Conservation (phyloP, 2,113 vertebrate species). For the Ailuropoda melanoleuca region DNA sequence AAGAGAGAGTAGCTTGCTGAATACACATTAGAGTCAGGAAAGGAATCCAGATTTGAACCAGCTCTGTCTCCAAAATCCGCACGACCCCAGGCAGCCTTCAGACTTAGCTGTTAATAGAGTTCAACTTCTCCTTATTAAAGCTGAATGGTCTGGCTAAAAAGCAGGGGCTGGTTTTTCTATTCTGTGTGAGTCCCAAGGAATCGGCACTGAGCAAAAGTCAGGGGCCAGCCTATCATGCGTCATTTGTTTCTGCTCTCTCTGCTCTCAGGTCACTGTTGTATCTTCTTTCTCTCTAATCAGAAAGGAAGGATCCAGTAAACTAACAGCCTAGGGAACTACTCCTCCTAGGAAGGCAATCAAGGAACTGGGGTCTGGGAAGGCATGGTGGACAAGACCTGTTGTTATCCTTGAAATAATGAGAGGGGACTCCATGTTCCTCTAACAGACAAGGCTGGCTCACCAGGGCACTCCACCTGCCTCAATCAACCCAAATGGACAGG, state of each 20-base stretch:
- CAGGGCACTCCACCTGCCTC: too few species aligned
- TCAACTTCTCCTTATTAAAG: neutral
- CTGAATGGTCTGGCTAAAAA: neutral
- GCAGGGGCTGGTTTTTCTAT: neutral
- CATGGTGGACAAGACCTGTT: neutral
- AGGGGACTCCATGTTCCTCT: neutral
- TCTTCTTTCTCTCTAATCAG: neutral
- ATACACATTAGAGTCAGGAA: neutral
- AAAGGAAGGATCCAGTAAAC: neutral
- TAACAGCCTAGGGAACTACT: neutral
- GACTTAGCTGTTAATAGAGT: neutral
- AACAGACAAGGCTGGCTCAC: neutral
- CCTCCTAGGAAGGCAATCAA: neutral
- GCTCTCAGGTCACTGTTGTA: neutral
- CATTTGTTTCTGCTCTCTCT: neutral
- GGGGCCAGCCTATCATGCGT: too few species aligned
- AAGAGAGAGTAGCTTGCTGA: neutral
- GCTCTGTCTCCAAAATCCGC: neutral
- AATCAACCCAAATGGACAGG: neutral
- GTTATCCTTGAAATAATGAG: neutral
- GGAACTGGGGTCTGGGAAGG: neutral
- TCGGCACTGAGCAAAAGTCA: neutral
- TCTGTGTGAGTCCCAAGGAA: neutral
- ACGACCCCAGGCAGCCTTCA: neutral
- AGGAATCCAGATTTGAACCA: neutral